phyloP scores from a whole-genome alignment of 2,113 vertebrate genomes.

The Tachuris rubrigastra region DNA sequence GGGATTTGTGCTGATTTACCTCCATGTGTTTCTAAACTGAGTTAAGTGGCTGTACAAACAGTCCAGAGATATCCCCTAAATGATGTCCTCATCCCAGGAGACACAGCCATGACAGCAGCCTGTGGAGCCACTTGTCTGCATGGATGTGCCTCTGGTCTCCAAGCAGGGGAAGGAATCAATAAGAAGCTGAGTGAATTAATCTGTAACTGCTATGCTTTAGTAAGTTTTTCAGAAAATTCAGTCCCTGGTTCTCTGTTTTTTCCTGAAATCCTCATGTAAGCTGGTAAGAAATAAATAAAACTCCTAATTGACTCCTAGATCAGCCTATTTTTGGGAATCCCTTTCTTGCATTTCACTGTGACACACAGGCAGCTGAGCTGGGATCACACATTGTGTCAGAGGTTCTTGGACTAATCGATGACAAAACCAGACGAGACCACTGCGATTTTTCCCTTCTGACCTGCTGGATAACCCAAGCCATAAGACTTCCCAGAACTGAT shows the following conservation, averaged over 20 bases:
- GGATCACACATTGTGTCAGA: rapidly evolving
- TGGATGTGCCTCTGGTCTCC: not conserved
- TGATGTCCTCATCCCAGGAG: not conserved
- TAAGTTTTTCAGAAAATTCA: not conserved
- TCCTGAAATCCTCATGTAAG: not conserved
- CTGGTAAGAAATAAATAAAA: not conserved
- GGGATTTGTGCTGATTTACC: not conserved
- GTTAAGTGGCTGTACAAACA: not conserved
- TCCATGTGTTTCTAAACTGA: rapidly evolving
- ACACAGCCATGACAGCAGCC: not conserved
- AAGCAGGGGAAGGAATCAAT: not conserved
- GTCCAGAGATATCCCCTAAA: not conserved
- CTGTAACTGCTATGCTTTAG: not conserved
- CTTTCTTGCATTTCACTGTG: too few relatives aligned
- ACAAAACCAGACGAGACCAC: not conserved
- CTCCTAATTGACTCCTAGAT: not conserved
- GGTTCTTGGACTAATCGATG: not conserved
- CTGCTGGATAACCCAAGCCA: not conserved
- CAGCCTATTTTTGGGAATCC: not conserved
- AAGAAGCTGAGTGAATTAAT: not conserved
- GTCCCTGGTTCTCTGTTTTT: not conserved
- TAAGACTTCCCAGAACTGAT: conserved; percentile 3
- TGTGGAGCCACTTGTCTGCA: rapidly evolving
- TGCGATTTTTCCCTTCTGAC: not conserved
- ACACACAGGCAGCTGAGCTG: not conserved